Evolutionary conservation across 2,888 invertebrate species (phyloP), one percentile per base, ranked within the genome.

Genomic region (Spodoptera picta): DNA sequence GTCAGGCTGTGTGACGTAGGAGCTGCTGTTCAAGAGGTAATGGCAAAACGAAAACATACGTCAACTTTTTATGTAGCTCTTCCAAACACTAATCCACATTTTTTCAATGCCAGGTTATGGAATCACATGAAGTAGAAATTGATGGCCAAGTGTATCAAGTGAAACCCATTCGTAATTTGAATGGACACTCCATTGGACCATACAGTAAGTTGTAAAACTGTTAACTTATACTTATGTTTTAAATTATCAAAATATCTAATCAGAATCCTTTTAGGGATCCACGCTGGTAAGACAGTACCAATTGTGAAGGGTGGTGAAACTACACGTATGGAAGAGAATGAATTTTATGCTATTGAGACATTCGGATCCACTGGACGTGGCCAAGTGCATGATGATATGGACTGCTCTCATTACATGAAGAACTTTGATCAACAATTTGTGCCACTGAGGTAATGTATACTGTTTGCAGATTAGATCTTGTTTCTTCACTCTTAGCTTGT

Each of bases 341-440:
- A 99, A 92, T 98, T 99, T 91, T 99, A 99, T 94, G 99, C 99
- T 0, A 99, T 99, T 80, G 99, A 99, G 94, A 99, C 99, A 0
- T 99, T 99, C 89, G 99, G 99, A 47, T 99, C 99, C 7, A 99
- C 99, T 1, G 99, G 99, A 2, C 96, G 97, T 57, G 98, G 98
- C 0, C 94, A 97, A 66, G 99, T 99, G 2, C 99, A 99, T 87
- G 99, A 99, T 87, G 99, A 99, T 87, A 98, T 99, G 98, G 99
- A 99, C 87, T 98, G 98, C 83, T 99, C 99, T 14, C 99, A 99
- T 94, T 99, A 99, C 90, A 99, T 99, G 99, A 99, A 99, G 92
- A 99, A 99, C 91, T 99, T 97, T 88, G 99, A 99, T 84, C 97
- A 97, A 79, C 96, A 97, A 73, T 99, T 97, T 89, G 98, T 99